These are phyloP conservation scores for Temnothorax curvispinosus DNA, from an alignment of 1,140 invertebrate species.

Conservation along the genomic window DNA sequence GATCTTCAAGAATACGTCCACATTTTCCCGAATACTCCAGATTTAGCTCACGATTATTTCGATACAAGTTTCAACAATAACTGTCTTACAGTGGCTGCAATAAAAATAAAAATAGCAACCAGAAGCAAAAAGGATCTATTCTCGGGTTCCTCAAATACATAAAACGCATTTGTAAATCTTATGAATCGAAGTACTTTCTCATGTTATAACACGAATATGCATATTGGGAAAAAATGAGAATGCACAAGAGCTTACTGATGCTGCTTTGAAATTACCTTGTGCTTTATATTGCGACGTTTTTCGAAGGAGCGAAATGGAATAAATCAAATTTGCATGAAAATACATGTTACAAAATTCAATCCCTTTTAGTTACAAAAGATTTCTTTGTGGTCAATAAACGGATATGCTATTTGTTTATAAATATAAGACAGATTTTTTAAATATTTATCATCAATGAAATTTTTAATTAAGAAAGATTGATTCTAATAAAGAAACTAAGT, in stretches of 20 bases:
- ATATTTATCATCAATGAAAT: not conserved
- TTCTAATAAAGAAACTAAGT: not conserved
- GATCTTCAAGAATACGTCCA: not conserved
- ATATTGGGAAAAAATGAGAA: not conserved
- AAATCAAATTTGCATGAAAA: slow-evolving; percentile 49
- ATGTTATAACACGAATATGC: not conserved
- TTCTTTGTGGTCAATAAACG: not conserved
- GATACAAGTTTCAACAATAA: not conserved
- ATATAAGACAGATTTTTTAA: not conserved
- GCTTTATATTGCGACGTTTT: slow-evolving; percentile 3
- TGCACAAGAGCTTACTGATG: slow-evolving; percentile 1
- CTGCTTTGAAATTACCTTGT: slow-evolving; percentile 32
- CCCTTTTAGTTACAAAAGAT: not conserved
- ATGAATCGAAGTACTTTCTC: slow-evolving; percentile 29
- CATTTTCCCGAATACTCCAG: not conserved
- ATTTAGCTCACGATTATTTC: not conserved
- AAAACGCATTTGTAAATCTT: not conserved
- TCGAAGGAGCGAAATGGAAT: slow-evolving; percentile 20
- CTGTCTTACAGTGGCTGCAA: not conserved
- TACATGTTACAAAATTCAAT: slow-evolving; percentile 27
- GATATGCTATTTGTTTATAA: not conserved
- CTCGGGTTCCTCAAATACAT: not conserved
- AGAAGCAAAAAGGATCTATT: not conserved
- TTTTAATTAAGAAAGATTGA: not conserved
- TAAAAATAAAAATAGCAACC: not conserved